phyloP scores from a whole-genome alignment of 2,888 invertebrate species.

The Protonemura montana region DNA sequence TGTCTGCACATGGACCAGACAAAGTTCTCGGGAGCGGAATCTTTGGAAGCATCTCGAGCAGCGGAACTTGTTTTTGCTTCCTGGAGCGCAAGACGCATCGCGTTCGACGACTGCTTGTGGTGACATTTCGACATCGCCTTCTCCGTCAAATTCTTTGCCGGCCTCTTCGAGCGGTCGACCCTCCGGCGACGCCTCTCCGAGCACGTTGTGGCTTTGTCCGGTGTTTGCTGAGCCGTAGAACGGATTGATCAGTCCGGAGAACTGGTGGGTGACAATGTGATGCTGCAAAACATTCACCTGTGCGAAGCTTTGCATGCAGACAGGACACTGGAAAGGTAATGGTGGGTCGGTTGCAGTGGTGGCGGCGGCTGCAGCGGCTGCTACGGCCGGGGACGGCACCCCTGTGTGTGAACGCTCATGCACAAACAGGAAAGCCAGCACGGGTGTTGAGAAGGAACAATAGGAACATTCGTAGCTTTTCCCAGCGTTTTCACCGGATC shows the following conservation, averaged over 20 bases:
- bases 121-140: slow-evolving; percentile 30
- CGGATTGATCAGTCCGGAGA: slow-evolving; percentile 54
- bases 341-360: slow-evolving; percentile 47
- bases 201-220: background rate
- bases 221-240: slow-evolving; percentile 36
- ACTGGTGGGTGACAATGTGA: slow-evolving; percentile 69
- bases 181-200: background rate
- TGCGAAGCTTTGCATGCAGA: slow-evolving; percentile 66
- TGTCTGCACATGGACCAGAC: slow-evolving; percentile 55
- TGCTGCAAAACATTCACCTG: slow-evolving; percentile 68
- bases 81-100: slow-evolving; percentile 27
- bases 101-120: slow-evolving; percentile 41
- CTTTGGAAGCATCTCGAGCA: slow-evolving; percentile 55
- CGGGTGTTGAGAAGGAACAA: slow-evolving; percentile 88
- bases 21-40: slow-evolving; percentile 55
- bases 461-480: slow-evolving; percentile 89
- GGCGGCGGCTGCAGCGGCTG: background rate
- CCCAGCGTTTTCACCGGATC: slow-evolving; percentile 63
- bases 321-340: slow-evolving; percentile 64
- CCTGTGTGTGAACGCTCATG: slow-evolving; percentile 85
- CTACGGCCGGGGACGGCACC: slow-evolving; percentile 52
- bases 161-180: background rate
- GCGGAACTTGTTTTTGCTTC: slow-evolving; percentile 51
- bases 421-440: slow-evolving; percentile 88
- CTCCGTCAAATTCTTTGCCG: slow-evolving; percentile 27